These are phyloP conservation scores for Molossus molossus DNA, from an alignment of 2,797 vertebrate genomes.

Conservation along the genomic window DNA sequence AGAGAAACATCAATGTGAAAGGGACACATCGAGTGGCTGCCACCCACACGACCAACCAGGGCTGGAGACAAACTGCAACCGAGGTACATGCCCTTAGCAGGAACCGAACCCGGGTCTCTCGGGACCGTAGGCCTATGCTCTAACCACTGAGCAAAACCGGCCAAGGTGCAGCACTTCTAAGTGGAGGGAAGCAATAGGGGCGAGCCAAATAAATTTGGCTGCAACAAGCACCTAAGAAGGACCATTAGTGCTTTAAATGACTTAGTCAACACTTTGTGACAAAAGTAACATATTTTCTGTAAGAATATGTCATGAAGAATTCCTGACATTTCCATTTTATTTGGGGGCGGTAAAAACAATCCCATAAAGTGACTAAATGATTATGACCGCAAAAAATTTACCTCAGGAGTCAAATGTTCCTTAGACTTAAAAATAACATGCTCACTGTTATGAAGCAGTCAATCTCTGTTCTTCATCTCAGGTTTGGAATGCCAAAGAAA, in stretches of 20 bases:
- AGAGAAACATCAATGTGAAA: too few species aligned
- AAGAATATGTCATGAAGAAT: conserved; percentile 62
- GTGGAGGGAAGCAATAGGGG: conserved; percentile 50
- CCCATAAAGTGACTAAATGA: conserved; percentile 34
- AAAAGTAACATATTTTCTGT: conserved; percentile 19
- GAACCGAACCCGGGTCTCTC: too few species aligned
- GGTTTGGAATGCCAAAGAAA: conserved; percentile 41
- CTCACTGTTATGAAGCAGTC: background rate
- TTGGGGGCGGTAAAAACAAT: conserved; percentile 56
- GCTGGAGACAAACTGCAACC: too few species aligned
- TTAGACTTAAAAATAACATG: conserved; percentile 66
- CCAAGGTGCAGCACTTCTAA: conserved; percentile 53
- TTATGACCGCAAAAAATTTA: conserved; percentile 57
- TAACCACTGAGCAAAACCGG: too few species aligned
- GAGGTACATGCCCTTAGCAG: too few species aligned
- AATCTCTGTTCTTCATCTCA: conserved; percentile 25
- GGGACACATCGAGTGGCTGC: too few species aligned
- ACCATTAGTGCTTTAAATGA: conserved; percentile 63
- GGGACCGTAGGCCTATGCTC: too few species aligned
- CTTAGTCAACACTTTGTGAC: conserved; percentile 58
- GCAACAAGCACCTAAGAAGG: conserved; percentile 62
- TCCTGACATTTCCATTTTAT: conserved; percentile 55
- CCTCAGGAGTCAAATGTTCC: conserved; percentile 55
- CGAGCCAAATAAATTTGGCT: conserved; percentile 70
- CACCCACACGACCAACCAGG: too few species aligned